These are phyloP conservation scores for Haliclona indistincta DNA, from an alignment of 37 sponge, comb jelly and placozoan species.

Conservation along the genomic window DNA sequence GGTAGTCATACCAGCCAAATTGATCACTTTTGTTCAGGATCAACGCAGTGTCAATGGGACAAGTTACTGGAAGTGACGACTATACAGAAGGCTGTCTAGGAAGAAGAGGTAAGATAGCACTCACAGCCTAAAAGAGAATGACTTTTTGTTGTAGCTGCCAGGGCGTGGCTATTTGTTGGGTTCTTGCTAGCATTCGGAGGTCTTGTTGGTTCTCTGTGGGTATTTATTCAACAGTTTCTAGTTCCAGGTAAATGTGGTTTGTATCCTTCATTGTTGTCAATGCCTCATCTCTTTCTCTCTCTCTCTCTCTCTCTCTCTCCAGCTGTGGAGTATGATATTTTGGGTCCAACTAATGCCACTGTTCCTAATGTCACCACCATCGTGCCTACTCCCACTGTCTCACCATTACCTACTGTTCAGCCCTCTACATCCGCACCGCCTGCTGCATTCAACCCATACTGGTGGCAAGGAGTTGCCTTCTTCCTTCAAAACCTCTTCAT, in stretches of 20 bases:
- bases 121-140: too few species aligned
- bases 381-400: neutral
- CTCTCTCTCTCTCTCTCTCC: neutral
- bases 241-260: slow-evolving; percentile 49
- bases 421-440: neutral
- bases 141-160: slow-evolving; percentile 25
- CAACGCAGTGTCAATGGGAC: slow-evolving; percentile 85
- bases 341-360: neutral
- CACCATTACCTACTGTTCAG: neutral
- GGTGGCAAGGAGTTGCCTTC: slow-evolving; percentile 78
- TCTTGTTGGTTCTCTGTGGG: slow-evolving; percentile 80
- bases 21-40: slow-evolving; percentile 42
- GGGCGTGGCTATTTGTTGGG: slow-evolving; percentile 86
- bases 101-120: slow-evolving; percentile 36
- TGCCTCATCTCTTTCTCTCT: too few species aligned
- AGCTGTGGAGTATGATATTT: slow-evolving; percentile 5
- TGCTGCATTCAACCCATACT: slow-evolving; percentile 2
- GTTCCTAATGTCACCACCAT: neutral
- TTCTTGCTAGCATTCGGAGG: slow-evolving; percentile 84
- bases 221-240: slow-evolving; percentile 71
- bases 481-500: slow-evolving; percentile 74
- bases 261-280: too few species aligned
- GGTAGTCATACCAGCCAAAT: neutral
- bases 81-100: slow-evolving; percentile 85
- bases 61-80: slow-evolving; percentile 71